These are phyloP conservation scores for Drosophila melanica DNA, from an alignment of 1,140 invertebrate genomes.

Conservation along the genomic window DNA sequence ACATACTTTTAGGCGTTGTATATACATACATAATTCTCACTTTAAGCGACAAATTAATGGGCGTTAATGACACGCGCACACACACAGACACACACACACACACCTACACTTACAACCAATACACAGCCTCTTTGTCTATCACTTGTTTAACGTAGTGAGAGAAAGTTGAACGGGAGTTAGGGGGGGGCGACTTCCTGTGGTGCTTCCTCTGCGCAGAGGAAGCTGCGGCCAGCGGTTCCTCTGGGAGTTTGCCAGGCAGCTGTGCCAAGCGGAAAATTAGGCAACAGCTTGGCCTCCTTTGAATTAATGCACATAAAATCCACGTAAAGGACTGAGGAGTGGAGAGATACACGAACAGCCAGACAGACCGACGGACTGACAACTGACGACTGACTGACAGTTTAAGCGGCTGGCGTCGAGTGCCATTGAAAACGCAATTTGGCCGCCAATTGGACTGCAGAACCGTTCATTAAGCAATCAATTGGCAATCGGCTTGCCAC, in stretches of 20 bases:
- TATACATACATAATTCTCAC: conserved; percentile 52
- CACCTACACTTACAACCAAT: not conserved
- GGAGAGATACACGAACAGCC: conserved; percentile 21
- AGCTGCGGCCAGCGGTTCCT: conserved; percentile 36
- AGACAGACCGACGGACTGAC: conserved; percentile 8
- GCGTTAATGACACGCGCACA: conserved; percentile 66
- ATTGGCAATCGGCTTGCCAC: conserved; percentile 72
- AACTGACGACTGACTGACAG: conserved; percentile 32
- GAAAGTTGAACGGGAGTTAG: conserved; percentile 1
- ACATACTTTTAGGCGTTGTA: conserved; percentile 65
- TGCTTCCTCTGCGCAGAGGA: conserved; percentile 64
- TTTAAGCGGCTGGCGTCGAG: conserved; percentile 38
- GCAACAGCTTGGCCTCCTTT: conserved; percentile 73
- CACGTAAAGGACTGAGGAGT: conserved; percentile 5
- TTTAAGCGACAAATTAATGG: conserved; percentile 77
- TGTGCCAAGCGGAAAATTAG: conserved; percentile 80
- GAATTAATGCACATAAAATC: conserved; percentile 66
- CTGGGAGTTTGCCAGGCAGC: conserved; percentile 29
- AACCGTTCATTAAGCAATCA: conserved; percentile 79
- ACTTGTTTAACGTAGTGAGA: conserved; percentile 22
- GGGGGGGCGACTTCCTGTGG: conserved; percentile 36
- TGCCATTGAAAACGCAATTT: conserved; percentile 73
- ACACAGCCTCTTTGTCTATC: conserved; percentile 35
- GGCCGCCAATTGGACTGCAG: conserved; percentile 50
- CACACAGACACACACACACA: conserved; percentile 3